Conservation (phyloP, 2,888 invertebrate species). For the Glaucopsyche alexis region DNA sequence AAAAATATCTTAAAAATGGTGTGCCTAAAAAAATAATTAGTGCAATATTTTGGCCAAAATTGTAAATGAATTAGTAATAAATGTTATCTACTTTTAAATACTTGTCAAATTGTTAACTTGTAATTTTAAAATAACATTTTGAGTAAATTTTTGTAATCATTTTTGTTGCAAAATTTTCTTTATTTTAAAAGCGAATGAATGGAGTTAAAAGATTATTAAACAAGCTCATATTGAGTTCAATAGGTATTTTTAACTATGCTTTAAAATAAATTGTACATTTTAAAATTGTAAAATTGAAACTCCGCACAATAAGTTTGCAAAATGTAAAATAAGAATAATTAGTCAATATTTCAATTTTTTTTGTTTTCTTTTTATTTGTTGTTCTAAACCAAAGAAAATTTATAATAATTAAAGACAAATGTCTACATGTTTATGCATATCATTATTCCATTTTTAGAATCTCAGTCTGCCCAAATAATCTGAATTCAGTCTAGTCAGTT, state of each 20-base stretch:
- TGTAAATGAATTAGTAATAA: slow-evolving; percentile 41
- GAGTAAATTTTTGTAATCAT: too few relatives aligned
- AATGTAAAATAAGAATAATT: not conserved
- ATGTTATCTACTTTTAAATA: slow-evolving; percentile 30
- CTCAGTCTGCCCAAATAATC: slow-evolving; percentile 31
- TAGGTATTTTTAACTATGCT: not conserved
- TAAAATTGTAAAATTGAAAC: not conserved
- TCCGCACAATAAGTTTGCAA: not conserved
- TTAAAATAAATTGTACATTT: not conserved
- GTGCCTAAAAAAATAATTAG: slow-evolving; percentile 38
- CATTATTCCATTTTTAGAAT: slow-evolving; percentile 32
- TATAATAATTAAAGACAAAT: not conserved
- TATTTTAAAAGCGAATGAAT: slow-evolving; percentile 7
- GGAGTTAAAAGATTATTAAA: slow-evolving; percentile 28
- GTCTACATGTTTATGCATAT: not conserved
- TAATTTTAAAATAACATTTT: too few relatives aligned
- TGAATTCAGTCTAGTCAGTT: slow-evolving; percentile 36
- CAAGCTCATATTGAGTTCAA: not conserved
- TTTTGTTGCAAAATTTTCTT: not conserved
- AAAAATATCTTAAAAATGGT: not conserved
- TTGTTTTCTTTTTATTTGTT: not conserved
- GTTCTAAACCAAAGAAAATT: not conserved
- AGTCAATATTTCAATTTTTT: too few relatives aligned
- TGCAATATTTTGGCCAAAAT: slow-evolving; percentile 68
- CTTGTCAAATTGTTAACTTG: not conserved